Percentiles rank a stretch among this genome's conserved stretches.
phyloP scores from a whole-genome alignment of 2,797 vertebrate genomes.

The Lates japonicus region DNA sequence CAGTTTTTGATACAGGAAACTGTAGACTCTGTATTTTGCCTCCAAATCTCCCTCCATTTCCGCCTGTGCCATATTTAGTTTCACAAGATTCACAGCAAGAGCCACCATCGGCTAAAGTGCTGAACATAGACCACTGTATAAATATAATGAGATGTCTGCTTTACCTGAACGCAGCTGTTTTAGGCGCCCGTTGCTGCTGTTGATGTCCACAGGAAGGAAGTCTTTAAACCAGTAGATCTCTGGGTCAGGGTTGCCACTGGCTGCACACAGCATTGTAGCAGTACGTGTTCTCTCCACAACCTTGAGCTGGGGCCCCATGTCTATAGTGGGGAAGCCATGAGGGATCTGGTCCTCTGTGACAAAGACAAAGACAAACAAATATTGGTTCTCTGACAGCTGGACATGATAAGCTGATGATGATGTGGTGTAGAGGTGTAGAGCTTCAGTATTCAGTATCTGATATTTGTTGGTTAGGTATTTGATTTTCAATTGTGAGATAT shows the following conservation, averaged over 20 bases:
- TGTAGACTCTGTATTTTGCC: not conserved
- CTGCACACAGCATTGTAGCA: conserved; percentile 97
- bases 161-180: conserved; percentile 98
- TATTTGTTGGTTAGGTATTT: too few species aligned
- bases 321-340: conserved; percentile 94
- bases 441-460: too few species aligned
- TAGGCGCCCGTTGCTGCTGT: conserved; percentile 93
- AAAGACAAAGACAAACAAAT: conserved; percentile 32
- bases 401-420: not conserved
- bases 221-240: conserved; percentile 99
- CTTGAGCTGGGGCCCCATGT: conserved; percentile 99
- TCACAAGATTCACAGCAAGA: not conserved
- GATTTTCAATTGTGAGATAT: too few species aligned
- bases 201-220: conserved; percentile 95
- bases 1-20: not conserved
- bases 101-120: not conserved
- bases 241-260: conserved; percentile 95
- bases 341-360: conserved; percentile 94
- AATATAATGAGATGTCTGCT: conserved; percentile 12
- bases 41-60: not conserved
- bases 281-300: conserved; percentile 97
- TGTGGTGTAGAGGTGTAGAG: too few species aligned
- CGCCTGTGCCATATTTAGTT: not conserved
- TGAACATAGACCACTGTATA: not conserved
- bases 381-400: not conserved